A percentile compares a stretch with the other conserved stretches of the same genome.
These are phyloP conservation scores for Nerophis ophidion DNA, from an alignment of 2,113 vertebrate genomes.

Conservation along the genomic window DNA sequence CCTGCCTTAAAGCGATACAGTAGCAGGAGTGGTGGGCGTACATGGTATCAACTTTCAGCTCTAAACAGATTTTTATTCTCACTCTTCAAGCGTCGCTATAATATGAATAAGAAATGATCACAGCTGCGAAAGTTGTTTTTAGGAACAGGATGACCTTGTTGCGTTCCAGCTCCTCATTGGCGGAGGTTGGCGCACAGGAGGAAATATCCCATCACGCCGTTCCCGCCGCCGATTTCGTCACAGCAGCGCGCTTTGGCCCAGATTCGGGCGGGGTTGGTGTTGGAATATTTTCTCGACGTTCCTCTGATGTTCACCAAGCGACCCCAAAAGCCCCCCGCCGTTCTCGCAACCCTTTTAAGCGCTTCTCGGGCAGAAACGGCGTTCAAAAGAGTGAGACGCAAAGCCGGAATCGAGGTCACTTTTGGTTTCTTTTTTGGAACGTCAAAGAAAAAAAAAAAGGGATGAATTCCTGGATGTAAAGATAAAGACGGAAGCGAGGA, in stretches of 20 bases:
- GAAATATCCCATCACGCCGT: not conserved
- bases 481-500: not conserved
- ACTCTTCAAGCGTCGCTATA: not conserved
- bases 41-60: not conserved
- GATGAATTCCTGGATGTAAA: not conserved
- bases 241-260: not conserved
- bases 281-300: not conserved
- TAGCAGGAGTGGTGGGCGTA: not conserved
- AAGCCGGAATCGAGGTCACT: not conserved
- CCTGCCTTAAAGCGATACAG: too few species aligned
- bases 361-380: not conserved
- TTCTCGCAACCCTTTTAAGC: not conserved
- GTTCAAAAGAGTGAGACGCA: not conserved
- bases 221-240: not conserved
- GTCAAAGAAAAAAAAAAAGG: not conserved
- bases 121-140: not conserved
- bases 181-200: not conserved
- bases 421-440: not conserved
- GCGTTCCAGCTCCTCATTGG: not conserved
- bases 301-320: not conserved
- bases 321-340: not conserved
- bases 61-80: not conserved
- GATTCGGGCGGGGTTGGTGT: not conserved
- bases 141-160: not conserved
- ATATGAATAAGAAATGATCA: not conserved